phyloP scores from a whole-genome alignment of 1,140 invertebrate species.

The Papilio machaon region DNA sequence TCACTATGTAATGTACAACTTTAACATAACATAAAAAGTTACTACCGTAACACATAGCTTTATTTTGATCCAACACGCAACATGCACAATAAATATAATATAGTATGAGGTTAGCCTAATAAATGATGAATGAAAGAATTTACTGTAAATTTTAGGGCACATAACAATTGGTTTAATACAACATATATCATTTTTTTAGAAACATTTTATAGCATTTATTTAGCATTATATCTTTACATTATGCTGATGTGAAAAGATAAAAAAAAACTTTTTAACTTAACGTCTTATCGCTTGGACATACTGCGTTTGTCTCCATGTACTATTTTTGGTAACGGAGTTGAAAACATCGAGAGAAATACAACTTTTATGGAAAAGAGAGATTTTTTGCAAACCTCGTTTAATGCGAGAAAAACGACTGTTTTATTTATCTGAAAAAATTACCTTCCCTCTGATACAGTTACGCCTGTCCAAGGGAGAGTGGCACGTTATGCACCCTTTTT shows the following conservation, averaged over 20 bases:
- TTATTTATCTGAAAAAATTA: background rate
- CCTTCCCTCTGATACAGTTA: background rate
- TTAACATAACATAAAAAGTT: background rate
- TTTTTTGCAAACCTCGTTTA: no score
- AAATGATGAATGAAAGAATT: slow-evolving; percentile 5
- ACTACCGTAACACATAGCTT: background rate
- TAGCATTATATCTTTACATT: background rate
- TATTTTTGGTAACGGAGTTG: background rate
- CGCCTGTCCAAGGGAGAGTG: background rate
- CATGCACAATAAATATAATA: background rate
- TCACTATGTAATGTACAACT: no score
- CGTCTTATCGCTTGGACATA: background rate
- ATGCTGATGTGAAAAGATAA: background rate
- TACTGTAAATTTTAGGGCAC: background rate
- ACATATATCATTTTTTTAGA: background rate
- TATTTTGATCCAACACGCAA: background rate
- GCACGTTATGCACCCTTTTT: slow-evolving; percentile 6
- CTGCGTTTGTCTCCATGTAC: background rate
- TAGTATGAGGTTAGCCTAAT: background rate
- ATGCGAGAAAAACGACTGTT: no score
- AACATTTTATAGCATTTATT: background rate
- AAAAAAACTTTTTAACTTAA: background rate
- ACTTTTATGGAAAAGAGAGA: no score
- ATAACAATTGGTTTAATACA: background rate
- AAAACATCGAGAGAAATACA: no score